Evolutionary conservation across 2,113 vertebrate species (phyloP).

Genomic region (Erythrolamprus reginae): DNA sequence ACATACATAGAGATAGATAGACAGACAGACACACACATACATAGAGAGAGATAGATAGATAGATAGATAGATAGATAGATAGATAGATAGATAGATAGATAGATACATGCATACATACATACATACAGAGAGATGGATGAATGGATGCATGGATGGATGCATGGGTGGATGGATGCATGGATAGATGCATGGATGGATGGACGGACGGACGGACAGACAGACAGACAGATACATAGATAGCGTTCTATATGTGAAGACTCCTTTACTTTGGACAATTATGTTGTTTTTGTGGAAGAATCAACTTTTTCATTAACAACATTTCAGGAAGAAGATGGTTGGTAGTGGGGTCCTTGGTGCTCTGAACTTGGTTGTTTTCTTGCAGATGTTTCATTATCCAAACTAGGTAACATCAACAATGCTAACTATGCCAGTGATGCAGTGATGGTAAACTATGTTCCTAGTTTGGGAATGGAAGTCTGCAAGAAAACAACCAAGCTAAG

Average conservation of each 20-base stretch:
- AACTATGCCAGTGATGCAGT: not conserved
- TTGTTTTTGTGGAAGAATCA: not conserved
- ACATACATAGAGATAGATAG: not conserved
- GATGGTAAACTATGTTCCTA: not conserved
- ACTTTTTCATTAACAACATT: not conserved
- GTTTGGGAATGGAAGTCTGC: not conserved
- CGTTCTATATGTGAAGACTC: not conserved
- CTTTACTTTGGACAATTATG: not conserved
- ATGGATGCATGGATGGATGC: too few species aligned
- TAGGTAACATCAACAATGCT: not conserved
- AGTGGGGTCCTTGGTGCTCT: not conserved
- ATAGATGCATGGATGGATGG: too few species aligned
- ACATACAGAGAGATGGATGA: too few species aligned
- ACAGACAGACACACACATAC: too few species aligned
- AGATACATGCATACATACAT: too few species aligned
- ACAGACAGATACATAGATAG: not conserved
- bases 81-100: not conserved
- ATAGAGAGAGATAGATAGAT: too few species aligned
- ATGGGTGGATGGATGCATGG: too few species aligned
- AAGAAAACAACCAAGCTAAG: not conserved
- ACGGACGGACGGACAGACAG: too few species aligned
- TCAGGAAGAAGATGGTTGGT: not conserved
- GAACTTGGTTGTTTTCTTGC: not conserved
- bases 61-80: too few species aligned
- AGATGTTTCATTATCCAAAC: not conserved